phyloP scores from a whole-genome alignment of 2,888 invertebrate species.

The Brachycybe producta region DNA sequence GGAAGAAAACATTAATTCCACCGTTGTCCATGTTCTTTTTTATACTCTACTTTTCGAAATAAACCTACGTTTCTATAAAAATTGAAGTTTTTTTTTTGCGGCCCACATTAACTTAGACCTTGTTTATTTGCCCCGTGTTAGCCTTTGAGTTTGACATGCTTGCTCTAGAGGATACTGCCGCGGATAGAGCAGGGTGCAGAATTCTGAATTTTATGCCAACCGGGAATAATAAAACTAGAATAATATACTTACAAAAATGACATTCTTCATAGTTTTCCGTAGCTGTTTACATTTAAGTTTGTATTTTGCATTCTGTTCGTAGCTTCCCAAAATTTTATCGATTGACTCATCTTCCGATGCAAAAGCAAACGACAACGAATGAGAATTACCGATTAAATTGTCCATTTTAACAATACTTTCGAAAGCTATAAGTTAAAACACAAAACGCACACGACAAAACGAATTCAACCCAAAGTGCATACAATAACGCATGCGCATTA shows the following conservation, averaged over 20 bases:
- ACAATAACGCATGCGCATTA: no score
- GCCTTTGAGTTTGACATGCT: no score
- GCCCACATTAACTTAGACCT: no score
- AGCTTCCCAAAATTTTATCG: neutral
- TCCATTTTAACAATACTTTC: conserved; percentile 6
- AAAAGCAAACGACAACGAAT: conserved; percentile 4
- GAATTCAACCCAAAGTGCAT: no score
- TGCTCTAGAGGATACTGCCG: neutral
- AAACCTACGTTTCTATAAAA: no score
- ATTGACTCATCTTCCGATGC: conserved; percentile 9
- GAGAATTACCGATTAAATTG: neutral
- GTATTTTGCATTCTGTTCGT: conserved; percentile 27
- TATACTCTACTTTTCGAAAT: no score
- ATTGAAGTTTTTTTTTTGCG: no score
- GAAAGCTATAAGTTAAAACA: no score
- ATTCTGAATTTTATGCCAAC: neutral
- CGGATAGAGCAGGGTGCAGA: neutral
- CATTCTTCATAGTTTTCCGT: conserved; percentile 32
- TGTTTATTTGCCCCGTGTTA: no score
- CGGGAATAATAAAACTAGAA: neutral
- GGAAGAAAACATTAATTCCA: no score
- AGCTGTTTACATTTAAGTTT: conserved; percentile 32
- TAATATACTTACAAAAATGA: conserved; percentile 34
- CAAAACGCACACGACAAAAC: no score
- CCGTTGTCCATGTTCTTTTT: no score